phyloP scores from a whole-genome alignment of 1,140 invertebrate genomes.

The Holotrichia oblita region DNA sequence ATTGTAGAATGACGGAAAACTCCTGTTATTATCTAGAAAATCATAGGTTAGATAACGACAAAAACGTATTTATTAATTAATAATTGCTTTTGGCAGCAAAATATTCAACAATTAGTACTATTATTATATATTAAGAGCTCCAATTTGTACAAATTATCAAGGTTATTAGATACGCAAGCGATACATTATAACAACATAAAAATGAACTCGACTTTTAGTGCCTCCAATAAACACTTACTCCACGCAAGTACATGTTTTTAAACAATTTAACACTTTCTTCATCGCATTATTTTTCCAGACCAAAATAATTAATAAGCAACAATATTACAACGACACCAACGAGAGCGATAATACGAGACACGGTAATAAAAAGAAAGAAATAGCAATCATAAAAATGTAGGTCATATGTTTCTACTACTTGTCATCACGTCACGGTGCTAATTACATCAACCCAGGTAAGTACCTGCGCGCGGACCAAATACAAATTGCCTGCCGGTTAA shows the following conservation, averaged over 20 bases:
- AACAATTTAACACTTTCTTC: slow-evolving; percentile 7
- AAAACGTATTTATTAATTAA: no score
- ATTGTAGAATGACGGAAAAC: no score
- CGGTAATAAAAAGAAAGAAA: slow-evolving; percentile 1
- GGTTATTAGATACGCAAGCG: background rate
- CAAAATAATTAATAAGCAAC: background rate
- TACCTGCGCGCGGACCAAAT: background rate
- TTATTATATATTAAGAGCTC: no score
- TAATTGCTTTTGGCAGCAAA: no score
- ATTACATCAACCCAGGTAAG: slow-evolving; percentile 1
- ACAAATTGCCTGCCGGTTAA: background rate
- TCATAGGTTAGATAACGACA: no score
- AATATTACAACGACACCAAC: background rate
- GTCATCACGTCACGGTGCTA: slow-evolving; percentile 9
- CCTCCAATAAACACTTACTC: background rate
- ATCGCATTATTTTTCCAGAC: background rate
- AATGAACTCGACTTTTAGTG: background rate
- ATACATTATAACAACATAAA: background rate
- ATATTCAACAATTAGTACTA: no score
- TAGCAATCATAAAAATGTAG: background rate
- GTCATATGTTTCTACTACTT: background rate
- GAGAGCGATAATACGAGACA: background rate
- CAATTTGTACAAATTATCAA: slow-evolving; percentile 2
- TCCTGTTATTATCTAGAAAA: no score
- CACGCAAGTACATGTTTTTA: background rate